Percentiles rank a stretch among this genome's conserved stretches.
phyloP scores from a whole-genome alignment of 2,797 vertebrate species.

The Limosa lapponica region DNA sequence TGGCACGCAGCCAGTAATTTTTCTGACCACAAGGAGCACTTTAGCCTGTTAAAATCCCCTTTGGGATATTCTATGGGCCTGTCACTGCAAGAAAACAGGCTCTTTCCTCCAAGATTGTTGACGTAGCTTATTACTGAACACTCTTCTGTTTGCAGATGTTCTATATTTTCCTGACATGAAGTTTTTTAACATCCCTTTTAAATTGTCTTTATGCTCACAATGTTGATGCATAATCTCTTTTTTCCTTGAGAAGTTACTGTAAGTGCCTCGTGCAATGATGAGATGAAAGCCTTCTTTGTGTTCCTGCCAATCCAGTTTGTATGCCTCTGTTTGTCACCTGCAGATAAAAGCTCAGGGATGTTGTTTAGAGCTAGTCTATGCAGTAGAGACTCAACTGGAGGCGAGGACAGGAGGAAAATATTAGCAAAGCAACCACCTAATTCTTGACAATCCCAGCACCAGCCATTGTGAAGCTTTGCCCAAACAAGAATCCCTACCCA shows the following conservation, averaged over 20 bases:
- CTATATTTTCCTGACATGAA: conserved; percentile 72
- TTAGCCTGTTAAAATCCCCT: not conserved
- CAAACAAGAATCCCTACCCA: not conserved
- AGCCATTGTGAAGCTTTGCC: conserved; percentile 24
- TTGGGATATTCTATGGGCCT: not conserved
- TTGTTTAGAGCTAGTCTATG: conserved; percentile 16
- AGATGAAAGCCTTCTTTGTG: conserved; percentile 70
- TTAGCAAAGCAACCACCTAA: conserved; percentile 34
- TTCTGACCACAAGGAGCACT: conserved; percentile 8
- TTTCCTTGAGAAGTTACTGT: conserved; percentile 62
- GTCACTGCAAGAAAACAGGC: conserved; percentile 15
- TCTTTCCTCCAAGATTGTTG: conserved; percentile 4
- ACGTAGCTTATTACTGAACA: conserved; percentile 45
- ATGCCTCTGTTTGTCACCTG: conserved; percentile 67
- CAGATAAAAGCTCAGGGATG: conserved; percentile 63
- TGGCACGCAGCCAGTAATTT: not conserved
- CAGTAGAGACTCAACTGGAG: conserved; percentile 26
- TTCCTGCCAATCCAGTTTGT: conserved; percentile 68
- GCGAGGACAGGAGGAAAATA: conserved; percentile 19
- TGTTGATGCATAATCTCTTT: conserved; percentile 67
- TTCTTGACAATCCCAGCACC: conserved; percentile 18
- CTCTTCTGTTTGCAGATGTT: conserved; percentile 64
- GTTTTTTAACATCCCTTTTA: conserved; percentile 73
- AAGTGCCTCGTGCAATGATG: conserved; percentile 62
- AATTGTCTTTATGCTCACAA: conserved; percentile 72